Evolutionary conservation across 2,113 vertebrate species (phyloP), one percentile per base, ranked within the genome.

Genomic region (Baryphthengus martii): DNA sequence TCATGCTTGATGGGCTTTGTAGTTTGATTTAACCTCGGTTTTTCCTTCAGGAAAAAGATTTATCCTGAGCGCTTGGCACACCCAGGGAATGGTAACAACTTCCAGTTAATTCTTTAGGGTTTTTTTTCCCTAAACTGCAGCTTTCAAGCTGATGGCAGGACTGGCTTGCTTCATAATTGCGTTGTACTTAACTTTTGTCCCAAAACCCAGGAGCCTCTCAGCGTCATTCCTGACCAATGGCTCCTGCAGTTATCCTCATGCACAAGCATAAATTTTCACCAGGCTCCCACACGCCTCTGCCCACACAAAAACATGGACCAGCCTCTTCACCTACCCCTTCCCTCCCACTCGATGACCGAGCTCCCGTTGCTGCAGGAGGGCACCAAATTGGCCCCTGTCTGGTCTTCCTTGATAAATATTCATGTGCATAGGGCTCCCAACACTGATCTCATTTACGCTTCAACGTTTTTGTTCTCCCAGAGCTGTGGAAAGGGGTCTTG

Each of bases 21-120:
- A 66, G 91, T 96, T 93, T 95, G 93, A 93, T 76, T 95, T 96
- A 97, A 95, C 90, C 93, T 90, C 68, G 94, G 70, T 96, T 94
- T 91, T 97, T 95, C 93, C 77, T 62, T 96, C 82, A 93, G 92
- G 67, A 95, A 90, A 93, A 95, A 59, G 80, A 89, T 95, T 93
- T 96, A 50, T 56, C 3, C 1, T 76, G 65, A 66, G 28, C 90
- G 35, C 37, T 83, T 26, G 3, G 5, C 90, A 86, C 5, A 4
- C 65, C 74, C 73, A 37, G 70, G 79, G 74, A 84, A 56, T 45
- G 52, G 37, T 71, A 35, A 66, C 49, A 94, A 83, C 62, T 88
- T 90, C 35, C 42, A 68, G 53, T 83, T 86, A 91, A 83, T 66
- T 86, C 77, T 63, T 61, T 10, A 33, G n/a, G 49, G 20, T 75